phyloP scores from a whole-genome alignment of 2,113 vertebrate genomes.

The Amazona vittata region DNA sequence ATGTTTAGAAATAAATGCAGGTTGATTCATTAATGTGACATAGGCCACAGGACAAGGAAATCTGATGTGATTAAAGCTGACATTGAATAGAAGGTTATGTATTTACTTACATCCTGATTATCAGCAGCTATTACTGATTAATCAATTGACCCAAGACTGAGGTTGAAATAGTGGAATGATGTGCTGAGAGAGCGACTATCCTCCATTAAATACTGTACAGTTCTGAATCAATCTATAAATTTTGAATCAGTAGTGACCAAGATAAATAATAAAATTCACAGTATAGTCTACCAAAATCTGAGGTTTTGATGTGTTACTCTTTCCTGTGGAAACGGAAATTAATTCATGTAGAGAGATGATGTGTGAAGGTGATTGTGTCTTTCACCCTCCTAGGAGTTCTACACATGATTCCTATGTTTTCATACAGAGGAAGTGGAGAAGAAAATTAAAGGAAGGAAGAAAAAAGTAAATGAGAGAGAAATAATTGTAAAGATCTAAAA shows the following conservation, averaged over 20 bases:
- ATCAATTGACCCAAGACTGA: slow-evolving; percentile 2
- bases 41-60: background rate
- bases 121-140: slow-evolving; percentile 25
- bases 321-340: background rate
- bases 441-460: background rate
- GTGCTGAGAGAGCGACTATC: background rate
- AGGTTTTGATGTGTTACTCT: background rate
- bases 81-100: background rate
- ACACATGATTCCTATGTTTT: background rate
- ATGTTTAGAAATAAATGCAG: background rate
- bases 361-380: background rate
- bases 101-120: slow-evolving; percentile 1
- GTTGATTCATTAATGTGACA: background rate
- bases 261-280: background rate
- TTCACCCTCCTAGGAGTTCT: background rate
- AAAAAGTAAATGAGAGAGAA: background rate
- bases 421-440: background rate
- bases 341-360: background rate
- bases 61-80: slow-evolving; percentile 22
- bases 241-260: background rate
- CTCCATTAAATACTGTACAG: background rate
- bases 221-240: background rate
- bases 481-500: background rate
- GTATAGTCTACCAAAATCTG: background rate
- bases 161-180: background rate